Conservation (phyloP, 2,113 vertebrate genomes). For the Etheostoma cragini region DNA sequence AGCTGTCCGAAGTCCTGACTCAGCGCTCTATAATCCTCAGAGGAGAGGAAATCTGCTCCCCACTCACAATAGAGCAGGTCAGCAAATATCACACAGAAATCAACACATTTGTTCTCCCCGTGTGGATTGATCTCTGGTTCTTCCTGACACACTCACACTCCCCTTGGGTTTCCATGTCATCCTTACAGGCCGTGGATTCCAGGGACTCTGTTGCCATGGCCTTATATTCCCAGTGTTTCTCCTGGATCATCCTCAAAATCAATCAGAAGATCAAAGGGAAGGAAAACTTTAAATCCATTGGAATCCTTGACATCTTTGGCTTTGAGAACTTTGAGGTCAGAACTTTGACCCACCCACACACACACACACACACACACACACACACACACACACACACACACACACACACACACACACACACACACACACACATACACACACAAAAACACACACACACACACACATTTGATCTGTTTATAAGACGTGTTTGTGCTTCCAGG, state of each 20-base stretch:
- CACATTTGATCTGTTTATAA: background rate
- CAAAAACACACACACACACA: too few relatives aligned
- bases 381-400: too few relatives aligned
- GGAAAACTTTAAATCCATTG: conserved; percentile 95
- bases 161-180: conserved; percentile 3
- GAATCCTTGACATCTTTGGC: conserved; percentile 95
- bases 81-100: background rate
- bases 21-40: conserved; percentile 94
- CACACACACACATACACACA: background rate
- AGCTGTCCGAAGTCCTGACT: conserved; percentile 92
- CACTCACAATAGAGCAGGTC: conserved; percentile 94
- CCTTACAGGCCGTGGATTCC: conserved; percentile 89
- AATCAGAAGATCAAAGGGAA: conserved; percentile 92
- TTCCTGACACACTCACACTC: background rate
- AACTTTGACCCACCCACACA: background rate
- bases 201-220: conserved; percentile 94
- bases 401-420: too few relatives aligned
- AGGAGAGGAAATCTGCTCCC: conserved; percentile 95
- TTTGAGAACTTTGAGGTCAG: conserved; percentile 94
- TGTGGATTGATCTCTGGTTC: background rate
- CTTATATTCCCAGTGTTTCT: conserved; percentile 93
- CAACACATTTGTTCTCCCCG: background rate
- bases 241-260: conserved; percentile 93
- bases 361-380: too few relatives aligned
- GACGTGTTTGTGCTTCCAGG: conserved; percentile 75